Evolutionary conservation across 1,140 invertebrate genomes (phyloP).

Genomic region (Musca domestica): DNA sequence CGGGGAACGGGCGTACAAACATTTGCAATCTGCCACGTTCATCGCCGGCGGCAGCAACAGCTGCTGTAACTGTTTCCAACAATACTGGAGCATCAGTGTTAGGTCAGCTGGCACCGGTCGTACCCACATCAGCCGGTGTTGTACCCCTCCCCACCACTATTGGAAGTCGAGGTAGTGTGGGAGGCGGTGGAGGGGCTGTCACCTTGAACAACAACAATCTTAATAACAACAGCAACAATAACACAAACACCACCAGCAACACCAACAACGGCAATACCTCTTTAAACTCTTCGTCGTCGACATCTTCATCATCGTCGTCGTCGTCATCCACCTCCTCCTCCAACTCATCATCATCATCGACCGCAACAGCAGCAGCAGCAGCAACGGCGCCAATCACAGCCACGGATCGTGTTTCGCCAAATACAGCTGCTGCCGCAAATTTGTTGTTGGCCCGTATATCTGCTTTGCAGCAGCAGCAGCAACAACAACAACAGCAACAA

Average conservation of each 20-base stretch:
- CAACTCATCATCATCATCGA: background rate
- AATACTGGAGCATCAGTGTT: background rate
- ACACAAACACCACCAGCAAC: constrained; percentile 18
- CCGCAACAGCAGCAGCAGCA: constrained; percentile 33
- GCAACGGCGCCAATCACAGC: constrained; percentile 32
- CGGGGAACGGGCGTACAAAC: background rate
- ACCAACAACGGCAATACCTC: constrained; percentile 3
- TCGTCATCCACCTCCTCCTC: too few relatives aligned
- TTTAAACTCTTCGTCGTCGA: too few relatives aligned
- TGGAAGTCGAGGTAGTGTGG: constrained; percentile 36
- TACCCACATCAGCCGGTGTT: constrained; percentile 38
- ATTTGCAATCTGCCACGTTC: constrained; percentile 50
- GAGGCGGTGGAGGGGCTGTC: constrained; percentile 34
- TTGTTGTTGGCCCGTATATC: background rate
- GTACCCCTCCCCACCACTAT: constrained; percentile 30
- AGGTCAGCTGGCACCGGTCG: constrained; percentile 36
- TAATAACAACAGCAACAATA: constrained; percentile 13
- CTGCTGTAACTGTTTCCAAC: constrained; percentile 47
- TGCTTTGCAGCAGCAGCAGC: constrained; percentile 27
- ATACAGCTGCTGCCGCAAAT: constrained; percentile 27
- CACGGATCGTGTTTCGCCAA: constrained; percentile 24
- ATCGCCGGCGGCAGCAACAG: constrained; percentile 51
- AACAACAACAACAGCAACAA: constrained; percentile 26
- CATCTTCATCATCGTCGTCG: too few relatives aligned
- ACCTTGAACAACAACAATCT: background rate